A percentile compares a stretch with the other conserved stretches of the same genome.
phyloP scores from a whole-genome alignment of 1,140 invertebrate species.

The Lethrus apterus region DNA sequence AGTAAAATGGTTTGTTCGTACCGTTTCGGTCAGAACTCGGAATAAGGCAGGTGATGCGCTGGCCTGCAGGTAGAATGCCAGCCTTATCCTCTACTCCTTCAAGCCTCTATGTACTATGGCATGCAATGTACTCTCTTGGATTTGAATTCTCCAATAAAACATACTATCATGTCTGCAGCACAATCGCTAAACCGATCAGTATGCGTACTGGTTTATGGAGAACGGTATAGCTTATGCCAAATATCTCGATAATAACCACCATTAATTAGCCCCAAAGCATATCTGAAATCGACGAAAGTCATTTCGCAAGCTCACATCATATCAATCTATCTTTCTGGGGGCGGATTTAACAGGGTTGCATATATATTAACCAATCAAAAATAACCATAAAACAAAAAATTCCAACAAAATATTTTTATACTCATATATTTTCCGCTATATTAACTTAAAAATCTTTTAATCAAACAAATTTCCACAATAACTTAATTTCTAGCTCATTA shows the following conservation, averaged over 20 bases:
- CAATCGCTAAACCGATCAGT: slow-evolving; percentile 16
- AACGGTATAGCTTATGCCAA: slow-evolving; percentile 17
- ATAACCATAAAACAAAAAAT: too few relatives aligned
- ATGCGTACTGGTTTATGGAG: slow-evolving; percentile 16
- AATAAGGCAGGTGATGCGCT: slow-evolving; percentile 8
- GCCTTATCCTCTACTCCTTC: slow-evolving; percentile 4
- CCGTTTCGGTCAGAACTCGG: slow-evolving; percentile 1
- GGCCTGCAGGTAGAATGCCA: slow-evolving; percentile 10
- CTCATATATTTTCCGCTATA: too few relatives aligned
- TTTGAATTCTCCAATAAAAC: slow-evolving; percentile 11
- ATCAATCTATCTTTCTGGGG: slow-evolving; percentile 11
- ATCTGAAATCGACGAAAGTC: slow-evolving; percentile 14
- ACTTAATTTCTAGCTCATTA: too few relatives aligned
- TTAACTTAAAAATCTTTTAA: too few relatives aligned
- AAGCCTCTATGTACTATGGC: neutral
- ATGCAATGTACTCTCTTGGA: slow-evolving; percentile 9
- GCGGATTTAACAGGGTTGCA: slow-evolving; percentile 2
- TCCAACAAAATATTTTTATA: too few relatives aligned
- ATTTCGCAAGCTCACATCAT: slow-evolving; percentile 7
- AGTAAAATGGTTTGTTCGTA: neutral
- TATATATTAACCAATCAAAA: too few relatives aligned
- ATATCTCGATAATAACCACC: slow-evolving; percentile 22
- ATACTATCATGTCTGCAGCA: neutral
- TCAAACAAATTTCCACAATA: too few relatives aligned
- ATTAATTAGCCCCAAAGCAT: slow-evolving; percentile 20